These are phyloP conservation scores for Erethizon dorsatum DNA, from an alignment of 2,797 vertebrate genomes.

Conservation along the genomic window DNA sequence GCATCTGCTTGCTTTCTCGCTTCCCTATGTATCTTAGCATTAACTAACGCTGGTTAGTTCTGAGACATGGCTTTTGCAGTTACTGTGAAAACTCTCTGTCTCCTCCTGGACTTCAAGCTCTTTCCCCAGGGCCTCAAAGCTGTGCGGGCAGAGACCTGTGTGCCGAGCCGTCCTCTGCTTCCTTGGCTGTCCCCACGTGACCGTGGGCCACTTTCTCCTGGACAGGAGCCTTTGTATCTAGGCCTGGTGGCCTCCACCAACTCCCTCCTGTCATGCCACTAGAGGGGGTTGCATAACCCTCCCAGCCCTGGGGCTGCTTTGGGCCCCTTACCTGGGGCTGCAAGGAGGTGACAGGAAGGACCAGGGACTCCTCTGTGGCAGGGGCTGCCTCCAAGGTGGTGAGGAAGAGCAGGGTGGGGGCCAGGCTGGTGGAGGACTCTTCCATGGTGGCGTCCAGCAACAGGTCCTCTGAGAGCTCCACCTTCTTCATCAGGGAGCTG, in stretches of 20 bases:
- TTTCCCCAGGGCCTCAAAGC: not conserved
- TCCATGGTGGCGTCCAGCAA: constrained; percentile 81
- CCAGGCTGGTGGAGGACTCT: constrained; percentile 86
- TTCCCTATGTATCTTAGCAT: not conserved
- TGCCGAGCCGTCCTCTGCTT: not conserved
- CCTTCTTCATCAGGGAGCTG: constrained; percentile 92
- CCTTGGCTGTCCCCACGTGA: not conserved
- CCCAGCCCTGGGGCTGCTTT: not conserved
- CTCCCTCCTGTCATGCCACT: not conserved
- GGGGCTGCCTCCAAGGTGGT: constrained; percentile 91
- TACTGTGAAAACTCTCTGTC: not conserved
- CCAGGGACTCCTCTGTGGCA: constrained; percentile 93
- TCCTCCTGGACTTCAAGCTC: not conserved
- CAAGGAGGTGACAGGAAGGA: constrained; percentile 92
- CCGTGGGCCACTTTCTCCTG: not conserved
- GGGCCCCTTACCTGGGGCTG: constrained; percentile 93
- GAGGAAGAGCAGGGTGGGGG: constrained; percentile 85
- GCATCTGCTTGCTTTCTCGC: rapidly evolving
- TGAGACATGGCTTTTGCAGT: not conserved
- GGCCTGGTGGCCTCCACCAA: not conserved
- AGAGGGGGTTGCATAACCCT: not conserved
- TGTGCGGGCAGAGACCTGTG: rapidly evolving
- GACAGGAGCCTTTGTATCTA: not conserved
- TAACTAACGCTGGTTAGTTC: not conserved
- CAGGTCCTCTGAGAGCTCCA: constrained; percentile 89